phyloP scores from a whole-genome alignment of 2,113 vertebrate genomes.

The Thalassoma bifasciatum region DNA sequence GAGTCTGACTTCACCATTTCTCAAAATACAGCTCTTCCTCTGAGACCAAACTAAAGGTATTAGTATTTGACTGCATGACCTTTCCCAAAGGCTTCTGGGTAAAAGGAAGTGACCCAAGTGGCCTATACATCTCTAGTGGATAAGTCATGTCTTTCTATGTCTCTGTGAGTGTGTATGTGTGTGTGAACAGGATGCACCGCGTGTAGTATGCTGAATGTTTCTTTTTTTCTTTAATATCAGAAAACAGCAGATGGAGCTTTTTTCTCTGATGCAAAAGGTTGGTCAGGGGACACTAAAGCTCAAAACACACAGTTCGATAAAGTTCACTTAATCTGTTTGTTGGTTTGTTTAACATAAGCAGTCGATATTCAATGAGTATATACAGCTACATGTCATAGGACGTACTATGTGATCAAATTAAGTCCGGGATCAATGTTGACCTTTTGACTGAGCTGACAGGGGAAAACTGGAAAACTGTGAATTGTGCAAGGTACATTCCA shows the following conservation, averaged over 20 bases:
- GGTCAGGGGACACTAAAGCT: constrained; percentile 35
- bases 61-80: constrained; percentile 74
- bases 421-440: constrained; percentile 23
- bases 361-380: constrained; percentile 31
- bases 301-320: constrained; percentile 30
- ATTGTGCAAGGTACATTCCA: background rate
- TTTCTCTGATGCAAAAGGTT: constrained; percentile 32
- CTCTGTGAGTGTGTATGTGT: background rate
- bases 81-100: constrained; percentile 77
- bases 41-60: constrained; percentile 79
- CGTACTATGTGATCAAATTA: constrained; percentile 6
- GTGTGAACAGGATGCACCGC: constrained; percentile 12
- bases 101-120: constrained; percentile 73
- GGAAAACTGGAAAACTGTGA: constrained; percentile 10
- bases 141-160: constrained; percentile 33
- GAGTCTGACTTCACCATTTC: constrained; percentile 65
- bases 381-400: constrained; percentile 12
- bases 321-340: constrained; percentile 31
- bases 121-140: constrained; percentile 51
- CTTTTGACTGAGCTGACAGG: constrained; percentile 25
- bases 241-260: constrained; percentile 44
- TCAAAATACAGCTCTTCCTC: constrained; percentile 62
- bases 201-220: background rate
- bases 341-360: constrained; percentile 45
- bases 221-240: constrained; percentile 11